phyloP scores from a whole-genome alignment of 2,888 invertebrate species.

The Spilarctia lutea region DNA sequence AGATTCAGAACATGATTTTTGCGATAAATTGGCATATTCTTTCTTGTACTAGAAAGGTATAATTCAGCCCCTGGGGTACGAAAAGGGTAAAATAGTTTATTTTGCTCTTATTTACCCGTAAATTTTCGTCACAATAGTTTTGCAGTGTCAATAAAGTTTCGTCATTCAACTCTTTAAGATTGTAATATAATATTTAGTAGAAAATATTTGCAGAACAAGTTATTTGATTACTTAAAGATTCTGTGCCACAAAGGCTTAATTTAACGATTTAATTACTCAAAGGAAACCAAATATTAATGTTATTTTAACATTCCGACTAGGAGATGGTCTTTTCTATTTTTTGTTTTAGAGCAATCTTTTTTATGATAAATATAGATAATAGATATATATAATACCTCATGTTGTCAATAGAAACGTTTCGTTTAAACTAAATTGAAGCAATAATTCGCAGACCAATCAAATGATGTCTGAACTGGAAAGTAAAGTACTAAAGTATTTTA shows the following conservation, averaged over 20 bases:
- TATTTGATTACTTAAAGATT: conserved; percentile 52
- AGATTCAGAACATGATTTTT: conserved; percentile 26
- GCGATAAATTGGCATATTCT: conserved; percentile 26
- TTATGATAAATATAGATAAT: background rate
- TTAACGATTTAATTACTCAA: conserved; percentile 64
- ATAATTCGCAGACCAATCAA: conserved; percentile 34
- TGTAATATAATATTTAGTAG: conserved; percentile 28
- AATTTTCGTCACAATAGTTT: conserved; percentile 41
- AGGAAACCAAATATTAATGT: conserved; percentile 52
- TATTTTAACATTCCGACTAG: conserved; percentile 47
- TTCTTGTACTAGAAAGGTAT: conserved; percentile 22
- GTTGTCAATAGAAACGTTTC: background rate
- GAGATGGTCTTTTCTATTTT: conserved; percentile 27
- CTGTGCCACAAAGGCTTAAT: conserved; percentile 46
- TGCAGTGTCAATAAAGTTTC: conserved; percentile 27
- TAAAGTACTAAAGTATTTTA: conserved; percentile 23
- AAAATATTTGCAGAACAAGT: conserved; percentile 47
- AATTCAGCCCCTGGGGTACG: conserved; percentile 20
- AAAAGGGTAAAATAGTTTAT: conserved; percentile 28
- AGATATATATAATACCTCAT: background rate
- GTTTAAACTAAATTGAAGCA: conserved; percentile 15
- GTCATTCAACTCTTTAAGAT: conserved; percentile 29
- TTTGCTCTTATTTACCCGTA: conserved; percentile 31
- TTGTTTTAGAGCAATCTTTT: conserved; percentile 5
- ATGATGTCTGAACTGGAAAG: conserved; percentile 29